phyloP scores from a whole-genome alignment of 2,797 vertebrate genomes.

The Diceros bicornis region DNA sequence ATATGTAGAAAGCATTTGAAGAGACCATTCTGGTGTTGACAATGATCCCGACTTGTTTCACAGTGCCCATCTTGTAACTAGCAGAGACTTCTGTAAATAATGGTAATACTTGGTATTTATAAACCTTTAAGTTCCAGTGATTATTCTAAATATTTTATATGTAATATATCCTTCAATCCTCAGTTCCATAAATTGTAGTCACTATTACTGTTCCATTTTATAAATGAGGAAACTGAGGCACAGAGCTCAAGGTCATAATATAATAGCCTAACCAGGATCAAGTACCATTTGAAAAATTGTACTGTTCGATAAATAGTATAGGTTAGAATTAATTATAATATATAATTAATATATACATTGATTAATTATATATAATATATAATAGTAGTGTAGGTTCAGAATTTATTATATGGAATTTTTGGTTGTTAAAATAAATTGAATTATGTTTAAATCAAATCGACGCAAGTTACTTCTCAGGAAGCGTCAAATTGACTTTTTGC shows the following conservation, averaged over 20 bases:
- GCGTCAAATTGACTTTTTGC: background rate
- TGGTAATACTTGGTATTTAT: background rate
- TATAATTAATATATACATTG: background rate
- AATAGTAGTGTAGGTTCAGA: background rate
- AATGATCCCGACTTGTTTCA: conserved; percentile 28
- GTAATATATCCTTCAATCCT: background rate
- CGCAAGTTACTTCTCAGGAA: conserved; percentile 42
- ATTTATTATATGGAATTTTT: background rate
- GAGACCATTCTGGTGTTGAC: background rate
- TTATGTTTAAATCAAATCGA: conserved; percentile 10
- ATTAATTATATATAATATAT: background rate
- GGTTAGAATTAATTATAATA: conserved; percentile 26
- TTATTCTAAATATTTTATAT: conserved; percentile 20
- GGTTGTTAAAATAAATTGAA: conserved; percentile 9
- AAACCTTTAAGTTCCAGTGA: background rate
- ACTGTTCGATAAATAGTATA: background rate
- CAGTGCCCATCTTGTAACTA: background rate
- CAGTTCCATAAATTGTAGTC: background rate
- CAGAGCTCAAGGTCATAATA: background rate
- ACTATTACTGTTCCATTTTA: conserved; percentile 42
- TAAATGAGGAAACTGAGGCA: background rate
- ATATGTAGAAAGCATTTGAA: conserved; percentile 27
- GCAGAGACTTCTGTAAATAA: conserved; percentile 29
- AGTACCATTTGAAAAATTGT: background rate
- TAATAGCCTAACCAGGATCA: background rate